phyloP scores from a whole-genome alignment of 1,140 invertebrate genomes.

The Philopotamus ludificatus region DNA sequence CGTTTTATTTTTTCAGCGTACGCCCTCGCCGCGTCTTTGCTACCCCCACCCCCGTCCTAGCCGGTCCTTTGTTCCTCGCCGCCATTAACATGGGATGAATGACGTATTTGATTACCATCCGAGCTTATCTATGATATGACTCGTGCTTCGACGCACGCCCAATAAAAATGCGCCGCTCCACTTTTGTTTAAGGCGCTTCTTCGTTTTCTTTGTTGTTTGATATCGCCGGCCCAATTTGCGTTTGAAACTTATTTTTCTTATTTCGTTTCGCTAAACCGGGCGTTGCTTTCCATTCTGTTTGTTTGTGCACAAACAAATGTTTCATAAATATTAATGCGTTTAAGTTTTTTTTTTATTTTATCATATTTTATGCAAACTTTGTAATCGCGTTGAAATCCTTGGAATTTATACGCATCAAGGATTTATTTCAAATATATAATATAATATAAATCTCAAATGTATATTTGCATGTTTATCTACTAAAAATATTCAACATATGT shows the following conservation, averaged over 20 bases:
- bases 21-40: neutral
- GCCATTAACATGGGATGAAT: neutral
- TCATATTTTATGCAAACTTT: too few relatives aligned
- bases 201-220: constrained; percentile 23
- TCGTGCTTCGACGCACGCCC: neutral
- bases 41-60: neutral
- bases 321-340: constrained; percentile 23
- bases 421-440: too few relatives aligned
- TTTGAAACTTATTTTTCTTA: constrained; percentile 26
- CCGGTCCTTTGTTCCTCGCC: neutral
- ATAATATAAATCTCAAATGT: too few relatives aligned
- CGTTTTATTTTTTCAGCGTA: neutral
- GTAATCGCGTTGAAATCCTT: too few relatives aligned
- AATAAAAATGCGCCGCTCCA: neutral
- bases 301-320: constrained; percentile 17
- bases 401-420: too few relatives aligned
- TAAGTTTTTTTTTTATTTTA: constrained; percentile 11
- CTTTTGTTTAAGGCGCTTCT: constrained; percentile 16
- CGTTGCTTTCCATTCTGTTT: constrained; percentile 8
- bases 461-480: too few relatives aligned
- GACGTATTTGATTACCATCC: neutral
- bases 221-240: constrained; percentile 23
- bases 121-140: neutral
- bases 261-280: constrained; percentile 10
- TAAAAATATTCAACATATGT: too few relatives aligned